Percentiles rank a stretch among this genome's conserved stretches.
Evolutionary conservation across 2,888 invertebrate species (phyloP).

Genomic region (Frankliniella intonsa): DNA sequence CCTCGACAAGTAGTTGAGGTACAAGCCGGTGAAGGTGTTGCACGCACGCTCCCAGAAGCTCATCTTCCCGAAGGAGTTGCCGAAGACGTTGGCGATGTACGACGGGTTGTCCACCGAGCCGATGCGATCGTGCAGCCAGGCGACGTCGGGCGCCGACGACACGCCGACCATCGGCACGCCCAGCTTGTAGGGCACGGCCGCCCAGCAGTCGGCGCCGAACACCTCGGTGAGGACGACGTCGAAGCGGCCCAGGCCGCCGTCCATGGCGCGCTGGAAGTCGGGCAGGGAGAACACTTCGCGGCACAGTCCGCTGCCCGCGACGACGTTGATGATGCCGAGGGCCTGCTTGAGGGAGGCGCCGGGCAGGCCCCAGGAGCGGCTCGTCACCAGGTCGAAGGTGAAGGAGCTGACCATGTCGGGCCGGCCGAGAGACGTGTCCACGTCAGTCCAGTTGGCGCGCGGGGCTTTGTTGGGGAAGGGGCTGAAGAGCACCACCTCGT

Average conservation of each 20-base stretch:
- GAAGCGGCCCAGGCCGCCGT: slow-evolving; percentile 33
- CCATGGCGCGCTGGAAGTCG: slow-evolving; percentile 33
- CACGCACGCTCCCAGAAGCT: slow-evolving; percentile 40
- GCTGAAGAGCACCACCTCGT: slow-evolving; percentile 41
- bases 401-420: background rate
- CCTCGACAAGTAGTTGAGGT: background rate
- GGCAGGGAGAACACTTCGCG: slow-evolving; percentile 34
- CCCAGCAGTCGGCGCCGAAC: slow-evolving; percentile 41
- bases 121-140: slow-evolving; percentile 35
- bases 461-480: slow-evolving; percentile 38
- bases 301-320: slow-evolving; percentile 36
- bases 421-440: slow-evolving; percentile 36
- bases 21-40: slow-evolving; percentile 36
- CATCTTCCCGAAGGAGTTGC: slow-evolving; percentile 39
- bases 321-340: slow-evolving; percentile 34
- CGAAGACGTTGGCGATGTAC: slow-evolving; percentile 39
- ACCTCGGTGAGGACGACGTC: slow-evolving; percentile 41
- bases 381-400: background rate
- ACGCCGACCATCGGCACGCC: slow-evolving; percentile 36
- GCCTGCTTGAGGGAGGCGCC: background rate
- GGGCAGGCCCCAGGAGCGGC: background rate
- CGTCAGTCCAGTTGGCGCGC: slow-evolving; percentile 40
- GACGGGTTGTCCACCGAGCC: slow-evolving; percentile 39
- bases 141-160: slow-evolving; percentile 37
- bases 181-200: slow-evolving; percentile 39